phyloP scores from a whole-genome alignment of 1,140 invertebrate genomes.

The Drosophila ficusphila region DNA sequence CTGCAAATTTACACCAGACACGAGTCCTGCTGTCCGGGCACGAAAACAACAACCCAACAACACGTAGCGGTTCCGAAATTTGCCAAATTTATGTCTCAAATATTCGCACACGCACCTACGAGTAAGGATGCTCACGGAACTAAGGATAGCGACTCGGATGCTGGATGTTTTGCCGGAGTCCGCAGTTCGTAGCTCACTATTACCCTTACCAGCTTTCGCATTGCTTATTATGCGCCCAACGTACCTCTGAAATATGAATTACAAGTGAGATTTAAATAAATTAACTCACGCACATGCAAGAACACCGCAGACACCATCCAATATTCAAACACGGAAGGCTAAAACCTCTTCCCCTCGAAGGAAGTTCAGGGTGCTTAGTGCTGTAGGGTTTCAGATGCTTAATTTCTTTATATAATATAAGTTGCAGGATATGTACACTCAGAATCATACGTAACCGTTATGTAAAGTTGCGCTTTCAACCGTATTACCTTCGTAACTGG shows the following conservation, averaged over 20 bases:
- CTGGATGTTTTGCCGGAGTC: conserved; percentile 19
- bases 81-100: conserved; percentile 76
- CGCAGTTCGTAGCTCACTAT: conserved; percentile 2
- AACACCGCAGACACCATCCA: not conserved
- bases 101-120: conserved; percentile 52
- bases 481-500: no score
- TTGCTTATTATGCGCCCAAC: conserved; percentile 71
- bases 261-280: conserved; percentile 80
- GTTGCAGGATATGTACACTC: conserved; percentile 3
- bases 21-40: conserved; percentile 12
- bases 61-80: conserved; percentile 62
- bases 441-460: not conserved
- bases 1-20: conserved; percentile 77
- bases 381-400: not conserved
- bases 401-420: not conserved
- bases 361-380: not conserved
- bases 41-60: conserved; percentile 8
- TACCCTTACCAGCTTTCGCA: conserved; percentile 14
- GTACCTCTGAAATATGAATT: conserved; percentile 75
- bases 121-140: conserved; percentile 6
- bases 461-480: no score
- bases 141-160: conserved; percentile 1
- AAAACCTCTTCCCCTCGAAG: not conserved
- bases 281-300: conserved; percentile 59
- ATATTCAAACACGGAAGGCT: not conserved